These are phyloP conservation scores for Peromyscus eremicus DNA, from an alignment of 2,797 vertebrate genomes.

Conservation along the genomic window DNA sequence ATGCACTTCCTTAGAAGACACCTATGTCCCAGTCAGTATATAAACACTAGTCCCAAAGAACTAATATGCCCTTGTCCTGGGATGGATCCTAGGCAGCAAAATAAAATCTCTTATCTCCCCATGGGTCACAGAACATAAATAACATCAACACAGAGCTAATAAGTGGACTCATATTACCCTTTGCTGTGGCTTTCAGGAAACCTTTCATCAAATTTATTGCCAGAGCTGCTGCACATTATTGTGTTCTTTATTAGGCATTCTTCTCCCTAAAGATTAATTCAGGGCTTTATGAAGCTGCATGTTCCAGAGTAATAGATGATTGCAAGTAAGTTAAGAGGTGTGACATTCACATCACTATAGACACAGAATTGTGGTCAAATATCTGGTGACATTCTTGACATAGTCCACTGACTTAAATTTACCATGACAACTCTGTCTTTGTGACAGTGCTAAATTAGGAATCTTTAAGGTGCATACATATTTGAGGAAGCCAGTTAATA, in stretches of 20 bases:
- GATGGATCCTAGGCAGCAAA: slow-evolving; percentile 50
- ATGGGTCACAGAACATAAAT: slow-evolving; percentile 77
- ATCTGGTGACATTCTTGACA: slow-evolving; percentile 50
- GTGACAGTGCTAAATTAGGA: background rate
- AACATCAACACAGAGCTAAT: slow-evolving; percentile 66
- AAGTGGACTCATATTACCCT: slow-evolving; percentile 68
- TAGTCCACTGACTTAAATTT: slow-evolving; percentile 39
- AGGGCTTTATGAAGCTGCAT: background rate
- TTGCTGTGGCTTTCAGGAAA: slow-evolving; percentile 72
- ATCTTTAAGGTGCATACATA: slow-evolving; percentile 1
- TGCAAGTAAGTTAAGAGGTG: slow-evolving; percentile 68
- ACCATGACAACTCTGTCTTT: background rate
- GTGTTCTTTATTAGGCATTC: slow-evolving; percentile 72
- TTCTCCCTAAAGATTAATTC: slow-evolving; percentile 77
- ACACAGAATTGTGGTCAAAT: slow-evolving; percentile 58
- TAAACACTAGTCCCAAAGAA: slow-evolving; percentile 55
- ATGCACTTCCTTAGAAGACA: background rate
- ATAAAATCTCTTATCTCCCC: slow-evolving; percentile 66
- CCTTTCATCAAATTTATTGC: slow-evolving; percentile 75
- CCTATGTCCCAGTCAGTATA: slow-evolving; percentile 25
- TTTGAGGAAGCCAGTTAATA: background rate
- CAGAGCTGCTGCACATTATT: slow-evolving; percentile 76
- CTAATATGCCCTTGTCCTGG: slow-evolving; percentile 36
- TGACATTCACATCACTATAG: slow-evolving; percentile 62
- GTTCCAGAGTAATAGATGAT: slow-evolving; percentile 78